Base-by-base conservation (phyloP, 1,140 invertebrate genomes). In the honey bee (Apis mellifera) region DNA sequence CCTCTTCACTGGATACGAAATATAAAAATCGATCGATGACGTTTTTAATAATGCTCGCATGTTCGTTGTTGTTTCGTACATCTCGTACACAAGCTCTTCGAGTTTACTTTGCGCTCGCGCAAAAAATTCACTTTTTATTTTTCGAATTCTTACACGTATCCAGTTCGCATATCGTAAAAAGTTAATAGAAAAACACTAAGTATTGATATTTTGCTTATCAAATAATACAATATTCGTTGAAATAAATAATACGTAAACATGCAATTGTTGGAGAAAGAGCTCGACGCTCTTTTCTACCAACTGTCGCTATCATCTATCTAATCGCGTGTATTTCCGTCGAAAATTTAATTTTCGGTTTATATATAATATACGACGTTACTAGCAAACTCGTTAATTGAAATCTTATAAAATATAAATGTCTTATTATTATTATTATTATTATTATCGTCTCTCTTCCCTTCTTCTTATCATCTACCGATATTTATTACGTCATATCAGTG, bases 21-120 rank as follows among this genome's bases (percentile, higher is more conserved):
- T 84, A 76, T 80, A 72, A 82, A 71, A 82, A 65, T 84, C 65
- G 26, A 80, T 78, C 74, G 66, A 21, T 75, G 65, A 73, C 15
- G 62, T 60, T 64, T 42, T 57, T 65, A 19, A 60, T 64, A 70
- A 83, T 73, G 48, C 71, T 79, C 74, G 66, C 21, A 75, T 52
- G 17, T n/a, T 17, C 23, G 26, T 5, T 55, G 26, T 5, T 55
- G 21, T 23, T 19, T 13, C 50, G 12, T 23, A 3, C 23, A 42
- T 12, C 15, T 32, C 32, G 32, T 32, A 15, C 11, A 1, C 17
- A 17, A 12, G 9, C 32, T 54, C 4, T 68, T 15, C 21, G 21
- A 59, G 50, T 19, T 52, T 9, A 32, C 2, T 21, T 15, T 72
- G 5, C 15, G 50, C 72, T 64, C 57, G 48, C 3, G 15, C 9